phyloP scores from a whole-genome alignment of 2,888 invertebrate genomes.

The Erannis defoliaria region DNA sequence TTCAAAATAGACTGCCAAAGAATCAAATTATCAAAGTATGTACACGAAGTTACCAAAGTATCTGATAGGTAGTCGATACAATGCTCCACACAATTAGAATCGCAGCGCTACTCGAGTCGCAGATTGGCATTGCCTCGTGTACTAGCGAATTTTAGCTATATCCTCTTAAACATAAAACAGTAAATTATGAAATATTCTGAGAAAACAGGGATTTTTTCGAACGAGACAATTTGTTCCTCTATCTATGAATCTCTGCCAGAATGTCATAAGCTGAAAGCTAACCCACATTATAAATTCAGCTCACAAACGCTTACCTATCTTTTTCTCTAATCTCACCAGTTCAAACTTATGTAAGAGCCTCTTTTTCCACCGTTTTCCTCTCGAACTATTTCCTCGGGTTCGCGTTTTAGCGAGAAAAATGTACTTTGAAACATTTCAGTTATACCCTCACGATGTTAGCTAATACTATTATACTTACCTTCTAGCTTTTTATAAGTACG shows the following conservation, averaged over 20 bases:
- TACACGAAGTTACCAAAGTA: too few relatives aligned
- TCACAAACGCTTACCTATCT: constrained; percentile 47
- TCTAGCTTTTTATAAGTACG: background rate
- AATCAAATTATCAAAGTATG: too few relatives aligned
- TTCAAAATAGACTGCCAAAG: too few relatives aligned
- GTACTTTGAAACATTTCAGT: constrained; percentile 5
- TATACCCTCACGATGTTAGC: background rate
- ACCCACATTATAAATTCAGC: constrained; percentile 43
- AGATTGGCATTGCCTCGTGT: background rate
- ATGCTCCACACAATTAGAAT: too few relatives aligned
- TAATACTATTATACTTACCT: too few relatives aligned
- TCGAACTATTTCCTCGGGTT: constrained; percentile 20
- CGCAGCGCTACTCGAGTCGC: background rate
- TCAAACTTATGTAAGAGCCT: constrained; percentile 41
- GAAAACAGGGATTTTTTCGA: constrained; percentile 10
- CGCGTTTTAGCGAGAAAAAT: background rate
- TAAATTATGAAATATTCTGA: background rate
- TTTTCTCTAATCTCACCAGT: constrained; percentile 46
- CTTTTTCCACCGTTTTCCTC: constrained; percentile 18
- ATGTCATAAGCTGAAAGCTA: constrained; percentile 33
- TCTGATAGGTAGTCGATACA: too few relatives aligned
- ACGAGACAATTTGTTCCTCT: constrained; percentile 25
- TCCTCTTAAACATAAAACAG: background rate
- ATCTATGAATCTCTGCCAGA: constrained; percentile 33
- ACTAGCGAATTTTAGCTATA: background rate